Conservation (phyloP, 1,140 invertebrate genomes). For the Himalopsyche phryganea region DNA sequence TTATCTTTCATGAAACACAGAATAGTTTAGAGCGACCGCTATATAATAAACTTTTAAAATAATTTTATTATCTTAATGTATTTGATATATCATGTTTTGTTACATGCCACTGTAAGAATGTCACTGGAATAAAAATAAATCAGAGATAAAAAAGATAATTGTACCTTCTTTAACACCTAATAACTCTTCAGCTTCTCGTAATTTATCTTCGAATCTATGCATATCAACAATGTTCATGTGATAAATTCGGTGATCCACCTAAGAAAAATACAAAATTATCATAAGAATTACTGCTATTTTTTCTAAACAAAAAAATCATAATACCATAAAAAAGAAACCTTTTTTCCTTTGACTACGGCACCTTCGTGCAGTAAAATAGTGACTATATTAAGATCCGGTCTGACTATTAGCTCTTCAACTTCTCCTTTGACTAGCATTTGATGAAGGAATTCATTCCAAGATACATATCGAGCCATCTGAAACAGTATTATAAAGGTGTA, state of each 20-base stretch:
- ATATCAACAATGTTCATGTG: conserved; percentile 83
- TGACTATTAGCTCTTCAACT: conserved; percentile 82
- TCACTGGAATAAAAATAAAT: too few species aligned
- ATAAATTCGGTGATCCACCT: conserved; percentile 64
- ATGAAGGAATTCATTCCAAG: conserved; percentile 94
- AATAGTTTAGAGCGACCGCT: too few species aligned
- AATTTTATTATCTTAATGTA: too few species aligned
- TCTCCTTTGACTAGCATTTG: conserved; percentile 91
- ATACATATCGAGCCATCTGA: conserved; percentile 63
- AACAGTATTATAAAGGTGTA: not conserved
- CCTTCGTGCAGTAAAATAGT: conserved; percentile 79
- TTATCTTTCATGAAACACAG: too few species aligned
- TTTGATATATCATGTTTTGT: too few species aligned
- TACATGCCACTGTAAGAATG: too few species aligned
- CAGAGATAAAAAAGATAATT: not conserved
- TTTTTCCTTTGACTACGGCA: conserved; percentile 82
- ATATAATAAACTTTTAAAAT: too few species aligned
- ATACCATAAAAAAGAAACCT: conserved; percentile 44
- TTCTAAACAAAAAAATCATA: not conserved
- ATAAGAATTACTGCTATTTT: not conserved
- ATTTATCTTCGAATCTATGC: conserved; percentile 81
- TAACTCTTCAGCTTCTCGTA: conserved; percentile 74
- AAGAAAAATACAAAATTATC: conserved; percentile 33
- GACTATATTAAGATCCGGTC: conserved; percentile 78
- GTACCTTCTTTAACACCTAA: conserved; percentile 73